Evolutionary conservation across 2,888 invertebrate species (phyloP).

Genomic region (Athalia rosae): DNA sequence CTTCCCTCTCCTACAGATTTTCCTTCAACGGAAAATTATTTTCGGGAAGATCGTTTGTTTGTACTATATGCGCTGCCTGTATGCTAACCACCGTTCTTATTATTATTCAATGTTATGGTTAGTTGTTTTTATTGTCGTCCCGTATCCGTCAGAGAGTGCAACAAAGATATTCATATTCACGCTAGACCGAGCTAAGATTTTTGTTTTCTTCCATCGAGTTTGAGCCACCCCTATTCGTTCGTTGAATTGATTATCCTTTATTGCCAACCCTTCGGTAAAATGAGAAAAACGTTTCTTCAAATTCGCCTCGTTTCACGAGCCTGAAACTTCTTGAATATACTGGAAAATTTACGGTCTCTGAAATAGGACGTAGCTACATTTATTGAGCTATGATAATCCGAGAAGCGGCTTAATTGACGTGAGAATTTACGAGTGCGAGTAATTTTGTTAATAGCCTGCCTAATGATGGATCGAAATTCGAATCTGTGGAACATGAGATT

Average conservation of each 20-base stretch:
- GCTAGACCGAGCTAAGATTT: neutral
- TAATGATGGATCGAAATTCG: slow-evolving; percentile 64
- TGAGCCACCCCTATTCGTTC: neutral
- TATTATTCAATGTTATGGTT: slow-evolving; percentile 35
- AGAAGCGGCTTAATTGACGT: neutral
- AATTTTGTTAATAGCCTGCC: slow-evolving; percentile 59
- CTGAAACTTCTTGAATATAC: too few species aligned
- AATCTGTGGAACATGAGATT: slow-evolving; percentile 61
- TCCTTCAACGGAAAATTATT: slow-evolving; percentile 15
- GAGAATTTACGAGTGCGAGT: neutral
- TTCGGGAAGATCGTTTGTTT: slow-evolving; percentile 23
- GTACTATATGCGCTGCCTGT: slow-evolving; percentile 1
- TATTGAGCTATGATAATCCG: neutral
- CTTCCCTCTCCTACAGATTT: neutral
- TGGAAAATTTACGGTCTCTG: too few species aligned
- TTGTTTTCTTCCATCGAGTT: neutral
- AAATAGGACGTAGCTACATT: too few species aligned
- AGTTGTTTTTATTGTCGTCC: slow-evolving; percentile 11
- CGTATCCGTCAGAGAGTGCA: neutral
- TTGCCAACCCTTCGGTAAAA: too few species aligned
- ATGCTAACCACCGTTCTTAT: slow-evolving; percentile 6
- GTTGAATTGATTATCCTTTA: neutral
- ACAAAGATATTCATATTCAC: slow-evolving; percentile 5
- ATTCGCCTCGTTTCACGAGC: too few species aligned
- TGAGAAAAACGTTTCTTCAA: too few species aligned